Base-by-base conservation (phyloP, 2,888 invertebrate species). In the Stratiomys singularior region DNA sequence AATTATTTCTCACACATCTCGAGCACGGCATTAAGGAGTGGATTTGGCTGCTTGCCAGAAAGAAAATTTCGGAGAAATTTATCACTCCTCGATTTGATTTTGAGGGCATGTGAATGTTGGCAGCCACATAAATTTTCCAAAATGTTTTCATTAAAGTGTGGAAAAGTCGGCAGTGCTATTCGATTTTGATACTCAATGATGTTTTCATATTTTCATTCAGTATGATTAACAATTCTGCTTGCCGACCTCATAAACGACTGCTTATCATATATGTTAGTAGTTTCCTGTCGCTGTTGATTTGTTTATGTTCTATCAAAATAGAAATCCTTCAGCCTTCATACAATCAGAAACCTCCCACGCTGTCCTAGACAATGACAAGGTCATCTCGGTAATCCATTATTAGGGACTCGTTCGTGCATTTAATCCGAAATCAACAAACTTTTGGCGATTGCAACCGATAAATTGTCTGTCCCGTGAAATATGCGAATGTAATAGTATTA, bases 11-110 rank as follows among this genome's bases (percentile, higher is more conserved):
- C 64, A 21, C 64, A 11, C 30, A 69, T 69, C 13, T 69, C 37
- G 37, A 37, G 18, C 37, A 30, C 37, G 5, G 37, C 44, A 0
- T 64, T 3, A 18, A 15, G 47, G 27, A 47, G 9, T n/a, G 46
- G 4, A 1, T 7, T 47, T 69, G 69, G 69, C 69, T 2, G 1
- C 21, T 0, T 9, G 46, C 69, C 69, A 69, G 47, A 23, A 44
- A 5, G 7, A 69, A 69, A 25, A 69, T 69, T 46, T 69, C 15
- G 18, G 44, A 23, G 37, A 47, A 47, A 69, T 69, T 69, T 18
- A 69, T 69, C 46, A 23, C 25, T 69, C 47, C 69, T 47, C 69
- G 18, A 69, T 69, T n/a, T 5, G 18, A 69, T 69, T n/a, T 5
- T 18, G 30, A 60, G 25, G 30, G 64, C 27, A 64, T 28, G 30